phyloP scores from a whole-genome alignment of 2,888 invertebrate genomes.

The Atherix ibis region DNA sequence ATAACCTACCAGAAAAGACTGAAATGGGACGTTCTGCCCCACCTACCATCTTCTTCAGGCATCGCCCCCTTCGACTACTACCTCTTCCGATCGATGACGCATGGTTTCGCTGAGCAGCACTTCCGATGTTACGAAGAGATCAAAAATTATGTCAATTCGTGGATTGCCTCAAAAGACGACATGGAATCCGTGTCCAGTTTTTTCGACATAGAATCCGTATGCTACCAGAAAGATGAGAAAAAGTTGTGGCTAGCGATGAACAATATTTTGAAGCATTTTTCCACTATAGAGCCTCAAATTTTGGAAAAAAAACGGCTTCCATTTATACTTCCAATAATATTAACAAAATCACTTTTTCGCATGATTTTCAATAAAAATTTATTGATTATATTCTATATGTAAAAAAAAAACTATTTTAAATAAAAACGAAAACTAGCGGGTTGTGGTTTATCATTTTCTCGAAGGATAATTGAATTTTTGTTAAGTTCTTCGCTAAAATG shows the following conservation, averaged over 20 bases:
- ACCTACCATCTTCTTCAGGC: background rate
- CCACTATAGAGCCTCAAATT: background rate
- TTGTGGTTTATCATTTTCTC: too few species aligned
- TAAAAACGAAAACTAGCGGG: too few species aligned
- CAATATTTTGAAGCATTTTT: background rate
- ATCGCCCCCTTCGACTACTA: constrained; percentile 1
- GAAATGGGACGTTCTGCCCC: background rate
- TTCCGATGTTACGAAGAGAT: background rate
- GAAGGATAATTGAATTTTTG: too few species aligned
- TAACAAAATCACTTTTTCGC: too few species aligned
- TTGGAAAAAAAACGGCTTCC: background rate
- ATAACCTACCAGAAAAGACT: constrained; percentile 1
- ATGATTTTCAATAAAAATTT: too few species aligned
- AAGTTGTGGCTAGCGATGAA: background rate
- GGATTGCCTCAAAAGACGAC: background rate
- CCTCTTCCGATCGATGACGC: constrained; percentile 2
- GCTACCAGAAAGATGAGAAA: background rate
- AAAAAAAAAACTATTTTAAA: too few species aligned
- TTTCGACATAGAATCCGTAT: background rate
- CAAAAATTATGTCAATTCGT: background rate
- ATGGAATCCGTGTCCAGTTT: too few species aligned
- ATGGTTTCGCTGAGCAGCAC: background rate
- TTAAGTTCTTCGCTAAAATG: too few species aligned
- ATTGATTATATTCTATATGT: too few species aligned
- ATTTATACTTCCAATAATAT: background rate